Evolutionary conservation across 2,113 vertebrate species (phyloP), one percentile per base, ranked within the genome.

Genomic region (Sigmodon hispidus): DNA sequence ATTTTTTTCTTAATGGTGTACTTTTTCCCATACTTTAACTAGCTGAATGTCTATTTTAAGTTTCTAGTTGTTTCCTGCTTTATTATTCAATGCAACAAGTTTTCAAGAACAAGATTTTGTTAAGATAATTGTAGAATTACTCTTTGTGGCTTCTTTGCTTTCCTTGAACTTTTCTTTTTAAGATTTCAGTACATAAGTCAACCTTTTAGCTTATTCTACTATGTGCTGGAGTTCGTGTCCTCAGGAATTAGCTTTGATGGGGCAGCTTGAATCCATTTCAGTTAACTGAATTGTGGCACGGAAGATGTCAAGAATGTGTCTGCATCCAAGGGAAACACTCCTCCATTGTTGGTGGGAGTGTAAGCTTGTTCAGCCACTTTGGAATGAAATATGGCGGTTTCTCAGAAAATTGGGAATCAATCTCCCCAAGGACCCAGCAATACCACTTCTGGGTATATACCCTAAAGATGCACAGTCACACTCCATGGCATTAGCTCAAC

Each of bases 31-130:
- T 72, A 22, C 45, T 52, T 95, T 84, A 40, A 70, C 88, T 84
- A 95, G 88, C 75, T 36, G 63, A 89, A 91, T 94, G n/a, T 50
- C 73, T 75, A 91, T 94, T 94, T 96, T 94, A 77, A 48, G 50
- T 89, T 96, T 13, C 22, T 90, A 10, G 91, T 88, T 50, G 69
- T 77, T 87, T 7, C 88, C 79, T 75, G 57, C 34, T 65, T 93
- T 43, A n/a, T 93, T 97, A 83, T 72, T 57, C 5, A 45, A 80
- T 93, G 1, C 0, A 83, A 69, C 29, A 87, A 70, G 1, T 84
- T 96, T 67, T 72, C 93, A 86, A 8, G 93, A 19, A 17, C 50
- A 80, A 88, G 8, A 55, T 91, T 50, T 94, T 93, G 36, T 83
- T 31, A 63, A 63, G 95, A 95, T 72, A 91, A 93, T 79, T 45